Evolutionary conservation across 2,797 vertebrate species (phyloP), one percentile per base, ranked within the genome.

Genomic region (Myotis daubentonii): DNA sequence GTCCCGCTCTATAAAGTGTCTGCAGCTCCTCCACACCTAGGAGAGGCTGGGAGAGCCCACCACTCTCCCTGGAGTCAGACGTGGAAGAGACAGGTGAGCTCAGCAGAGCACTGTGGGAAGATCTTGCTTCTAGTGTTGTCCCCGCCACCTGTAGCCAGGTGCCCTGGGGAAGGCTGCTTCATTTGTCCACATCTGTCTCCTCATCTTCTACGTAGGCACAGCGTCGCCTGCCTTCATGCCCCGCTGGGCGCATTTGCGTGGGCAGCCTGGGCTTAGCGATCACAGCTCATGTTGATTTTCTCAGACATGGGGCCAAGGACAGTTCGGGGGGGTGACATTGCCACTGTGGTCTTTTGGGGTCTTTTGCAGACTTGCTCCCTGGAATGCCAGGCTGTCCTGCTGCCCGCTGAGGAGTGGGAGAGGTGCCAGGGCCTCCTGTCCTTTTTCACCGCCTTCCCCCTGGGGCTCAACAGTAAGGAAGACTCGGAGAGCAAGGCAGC

Each of bases 361-460:
- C 47, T 97, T 90, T 97, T 97, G 47, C 98, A 99, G 99, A 97
- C 98, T 28, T 99, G 99, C 95, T 98, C 98, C n/a, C 96, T 98
- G 96, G 98, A 99, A 95, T 99, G 99, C 95, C 99, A 98, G 95
- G 98, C 97, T 6, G 66, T 97, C 13, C 96, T 98, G 25, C 93
- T 96, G 5, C 96, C 98, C 0, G 28, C 98, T 0, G 87, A 95
- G 0, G 98, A 98, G 96, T 98, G 99, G 99, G 98, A 98, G 68
- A 96, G 94, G 28, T 99, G 99, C 96, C 97, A 98, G 96, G 95
- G 95, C n/a, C 49, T 97, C 19, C 96, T 99, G 95, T 96, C 89
- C 0, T 86, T 97, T 22, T 93, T 98, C 66, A 78, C 79, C 30
- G 94, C 97, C 0, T 95, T 98, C 60, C 70, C 97, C 74, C 74